Evolutionary conservation across 2,113 vertebrate genomes (phyloP), one percentile per base, ranked within the genome.

Genomic region (Periophthalmus modestus): DNA sequence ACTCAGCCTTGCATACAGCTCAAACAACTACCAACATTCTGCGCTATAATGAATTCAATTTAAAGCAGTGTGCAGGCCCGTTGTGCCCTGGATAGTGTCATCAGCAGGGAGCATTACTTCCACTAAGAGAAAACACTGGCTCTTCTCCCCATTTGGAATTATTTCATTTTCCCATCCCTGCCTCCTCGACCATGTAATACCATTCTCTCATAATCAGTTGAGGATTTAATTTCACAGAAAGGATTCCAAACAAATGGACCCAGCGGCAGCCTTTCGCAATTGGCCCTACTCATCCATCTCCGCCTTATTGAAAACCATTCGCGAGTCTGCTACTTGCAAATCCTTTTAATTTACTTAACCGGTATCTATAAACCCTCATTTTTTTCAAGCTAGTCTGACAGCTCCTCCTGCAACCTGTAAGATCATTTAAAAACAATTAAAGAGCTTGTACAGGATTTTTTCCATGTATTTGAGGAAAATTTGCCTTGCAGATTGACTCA

Each of bases 181-280:
- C 84, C 75, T 88, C 82, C 82, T 88, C 87, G 89, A 76, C 82
- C 89, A 84, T 89, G 88, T 91, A 91, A 92, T 90, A 59, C 84
- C 75, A 89, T 89, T 89, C 85, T 83, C 79, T 85, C 79, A 77
- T 88, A 89, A 92, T 91, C 89, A 88, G 89, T 82, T 85, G 89
- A 87, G 89, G 87, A 89, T 91, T 92, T 92, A 88, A 89, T 90
- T 90, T 87, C 80, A 85, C 82, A 85, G 74, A 84, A 88, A 88
- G 77, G 79, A 82, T 87, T 87, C 73, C 71, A 89, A 91, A 89
- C 86, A 88, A 91, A 91, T 78, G 82, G 70, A 69, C 81, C 52
- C 78, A 50, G 79, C 84, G 88, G 79, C 73, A 34, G 59, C 24
- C 71, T 67, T 75, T 83, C 85, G 77, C 82, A 69, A 74, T 87